Conservation (phyloP, 2,797 vertebrate genomes). For the Sternarchorhynchus goeldii region DNA sequence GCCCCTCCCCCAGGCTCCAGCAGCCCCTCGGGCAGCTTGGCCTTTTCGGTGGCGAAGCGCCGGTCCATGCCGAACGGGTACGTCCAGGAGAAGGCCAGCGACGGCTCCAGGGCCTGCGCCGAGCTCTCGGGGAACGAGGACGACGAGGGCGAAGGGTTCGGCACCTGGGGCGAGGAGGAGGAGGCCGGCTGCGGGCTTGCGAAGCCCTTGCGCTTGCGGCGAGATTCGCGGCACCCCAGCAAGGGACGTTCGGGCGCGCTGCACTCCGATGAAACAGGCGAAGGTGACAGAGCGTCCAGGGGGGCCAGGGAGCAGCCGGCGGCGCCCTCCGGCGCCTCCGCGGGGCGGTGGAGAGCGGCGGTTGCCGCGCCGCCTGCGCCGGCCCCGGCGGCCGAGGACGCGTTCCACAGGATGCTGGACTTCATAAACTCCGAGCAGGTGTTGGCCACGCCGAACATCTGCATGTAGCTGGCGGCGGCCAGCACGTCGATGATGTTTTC, state of each 20-base stretch:
- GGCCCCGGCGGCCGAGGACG: slow-evolving; percentile 53
- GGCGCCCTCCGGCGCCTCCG: slow-evolving; percentile 80
- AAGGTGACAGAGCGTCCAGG: slow-evolving; percentile 89
- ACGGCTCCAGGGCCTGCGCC: slow-evolving; percentile 90
- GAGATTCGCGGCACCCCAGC: slow-evolving; percentile 89
- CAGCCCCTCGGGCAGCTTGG: slow-evolving; percentile 89
- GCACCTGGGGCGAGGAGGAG: slow-evolving; percentile 87
- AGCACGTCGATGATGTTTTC: slow-evolving; percentile 98
- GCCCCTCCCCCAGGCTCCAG: slow-evolving; percentile 83
- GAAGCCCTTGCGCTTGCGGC: slow-evolving; percentile 93
- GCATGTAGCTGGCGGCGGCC: slow-evolving; percentile 97
- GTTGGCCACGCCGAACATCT: slow-evolving; percentile 97
- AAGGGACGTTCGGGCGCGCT: slow-evolving; percentile 92
- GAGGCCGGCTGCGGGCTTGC: slow-evolving; percentile 84
- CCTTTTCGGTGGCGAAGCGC: slow-evolving; percentile 89
- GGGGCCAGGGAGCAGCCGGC: slow-evolving; percentile 87
- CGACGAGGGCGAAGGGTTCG: slow-evolving; percentile 88
- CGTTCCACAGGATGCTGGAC: slow-evolving; percentile 96
- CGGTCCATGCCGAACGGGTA: slow-evolving; percentile 96
- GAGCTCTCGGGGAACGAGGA: slow-evolving; percentile 85
- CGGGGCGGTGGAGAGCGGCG: slow-evolving; percentile 51
- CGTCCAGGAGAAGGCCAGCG: slow-evolving; percentile 95
- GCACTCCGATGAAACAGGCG: slow-evolving; percentile 94
- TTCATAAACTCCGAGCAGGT: slow-evolving; percentile 99
- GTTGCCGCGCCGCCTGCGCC: background rate